These are phyloP conservation scores for Isichthys henryi DNA, from an alignment of 2,113 vertebrate genomes.

Conservation along the genomic window DNA sequence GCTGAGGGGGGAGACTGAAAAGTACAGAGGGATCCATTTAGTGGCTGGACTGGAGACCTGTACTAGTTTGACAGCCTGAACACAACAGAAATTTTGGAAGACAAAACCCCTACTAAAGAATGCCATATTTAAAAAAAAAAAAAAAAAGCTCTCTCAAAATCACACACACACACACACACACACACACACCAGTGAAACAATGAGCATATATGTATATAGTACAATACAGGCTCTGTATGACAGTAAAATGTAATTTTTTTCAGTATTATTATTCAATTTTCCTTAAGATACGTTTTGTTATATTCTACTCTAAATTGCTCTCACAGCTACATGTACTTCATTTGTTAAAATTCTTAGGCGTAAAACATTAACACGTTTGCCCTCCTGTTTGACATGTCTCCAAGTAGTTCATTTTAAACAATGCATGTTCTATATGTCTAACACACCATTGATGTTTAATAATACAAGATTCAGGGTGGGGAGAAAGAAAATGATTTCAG, in stretches of 20 bases:
- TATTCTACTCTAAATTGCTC: neutral
- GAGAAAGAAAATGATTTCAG: neutral
- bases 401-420: neutral
- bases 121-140: neutral
- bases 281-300: neutral
- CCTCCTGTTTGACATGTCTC: neutral
- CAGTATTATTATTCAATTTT: too few species aligned
- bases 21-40: neutral
- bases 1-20: neutral
- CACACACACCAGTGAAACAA: too few species aligned
- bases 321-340: neutral
- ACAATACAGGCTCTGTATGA: neutral
- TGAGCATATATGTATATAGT: neutral
- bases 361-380: neutral
- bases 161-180: neutral
- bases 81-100: neutral
- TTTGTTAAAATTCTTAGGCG: neutral
- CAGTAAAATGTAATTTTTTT: neutral
- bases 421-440: neutral
- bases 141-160: neutral
- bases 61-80: neutral
- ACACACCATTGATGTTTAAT: neutral
- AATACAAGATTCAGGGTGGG: neutral
- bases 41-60: neutral
- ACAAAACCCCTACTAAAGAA: neutral